phyloP scores from a whole-genome alignment of 2,888 invertebrate species.

The Doris montereyensis region DNA sequence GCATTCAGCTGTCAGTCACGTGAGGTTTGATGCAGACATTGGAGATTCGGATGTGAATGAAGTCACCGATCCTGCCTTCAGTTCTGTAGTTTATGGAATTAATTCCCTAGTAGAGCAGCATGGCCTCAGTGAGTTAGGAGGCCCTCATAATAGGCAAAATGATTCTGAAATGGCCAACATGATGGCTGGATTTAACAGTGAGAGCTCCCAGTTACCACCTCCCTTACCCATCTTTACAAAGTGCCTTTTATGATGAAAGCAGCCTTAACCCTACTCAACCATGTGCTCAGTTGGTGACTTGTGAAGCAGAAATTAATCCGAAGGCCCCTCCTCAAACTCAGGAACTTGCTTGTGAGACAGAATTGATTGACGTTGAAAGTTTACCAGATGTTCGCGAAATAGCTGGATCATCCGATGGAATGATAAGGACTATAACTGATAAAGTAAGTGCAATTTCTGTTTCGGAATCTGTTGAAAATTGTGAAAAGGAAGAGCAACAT shows the following conservation, averaged over 20 bases:
- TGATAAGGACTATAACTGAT: too few species aligned
- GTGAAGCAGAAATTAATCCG: background rate
- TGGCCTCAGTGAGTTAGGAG: too few species aligned
- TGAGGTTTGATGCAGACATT: too few species aligned
- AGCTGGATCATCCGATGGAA: constrained; percentile 8
- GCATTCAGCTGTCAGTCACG: too few species aligned
- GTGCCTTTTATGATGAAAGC: constrained; percentile 21
- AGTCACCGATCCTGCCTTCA: background rate
- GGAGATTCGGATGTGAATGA: constrained; percentile 28
- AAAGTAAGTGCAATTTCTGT: too few species aligned
- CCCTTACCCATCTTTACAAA: constrained; percentile 26
- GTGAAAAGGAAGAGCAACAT: background rate
- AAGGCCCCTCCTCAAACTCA: background rate
- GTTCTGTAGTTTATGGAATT: constrained; percentile 23
- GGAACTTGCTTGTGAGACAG: constrained; percentile 3
- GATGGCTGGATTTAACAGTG: background rate
- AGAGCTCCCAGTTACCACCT: constrained; percentile 10
- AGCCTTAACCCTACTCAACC: background rate
- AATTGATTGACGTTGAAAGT: constrained; percentile 27
- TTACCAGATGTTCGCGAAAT: constrained; percentile 4
- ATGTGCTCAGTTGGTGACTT: background rate
- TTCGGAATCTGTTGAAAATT: too few species aligned
- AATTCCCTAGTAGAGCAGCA: too few species aligned
- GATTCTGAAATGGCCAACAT: constrained; percentile 29
- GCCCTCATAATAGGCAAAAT: background rate